phyloP scores from a whole-genome alignment of 1,140 invertebrate species.

The Adoxophyes honmai region DNA sequence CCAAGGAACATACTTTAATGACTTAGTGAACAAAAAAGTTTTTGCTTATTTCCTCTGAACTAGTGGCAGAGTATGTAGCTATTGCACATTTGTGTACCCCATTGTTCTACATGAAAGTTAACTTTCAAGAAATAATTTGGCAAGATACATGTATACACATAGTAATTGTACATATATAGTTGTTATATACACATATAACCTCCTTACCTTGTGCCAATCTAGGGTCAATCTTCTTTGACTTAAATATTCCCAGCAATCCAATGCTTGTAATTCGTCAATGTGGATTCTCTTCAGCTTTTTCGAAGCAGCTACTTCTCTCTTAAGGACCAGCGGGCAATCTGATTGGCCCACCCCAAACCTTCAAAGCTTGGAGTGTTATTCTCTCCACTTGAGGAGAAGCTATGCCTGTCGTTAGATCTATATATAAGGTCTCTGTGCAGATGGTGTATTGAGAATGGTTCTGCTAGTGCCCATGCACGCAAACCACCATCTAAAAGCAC shows the following conservation, averaged over 20 bases:
- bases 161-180: no score
- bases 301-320: slow-evolving; percentile 18
- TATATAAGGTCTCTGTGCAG: no score
- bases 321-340: no score
- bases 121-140: neutral
- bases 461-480: slow-evolving; percentile 8
- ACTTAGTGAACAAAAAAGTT: neutral
- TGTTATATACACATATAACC: no score
- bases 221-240: neutral
- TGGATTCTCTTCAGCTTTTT: slow-evolving; percentile 22
- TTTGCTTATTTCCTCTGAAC: no score
- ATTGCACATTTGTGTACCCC: neutral
- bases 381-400: slow-evolving; percentile 20
- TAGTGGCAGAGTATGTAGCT: no score
- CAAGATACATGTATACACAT: neutral
- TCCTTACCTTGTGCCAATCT: neutral
- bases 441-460: slow-evolving; percentile 22
- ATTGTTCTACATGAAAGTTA: neutral
- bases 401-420: slow-evolving; percentile 22
- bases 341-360: no score
- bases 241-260: slow-evolving; percentile 30
- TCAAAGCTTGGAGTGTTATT: no score
- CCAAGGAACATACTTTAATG: neutral
- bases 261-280: slow-evolving; percentile 20
- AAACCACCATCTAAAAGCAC: slow-evolving; percentile 30